Percentiles rank a stretch among this genome's conserved stretches.
phyloP scores from a whole-genome alignment of 1,140 invertebrate species.

The Lucilia sericata region DNA sequence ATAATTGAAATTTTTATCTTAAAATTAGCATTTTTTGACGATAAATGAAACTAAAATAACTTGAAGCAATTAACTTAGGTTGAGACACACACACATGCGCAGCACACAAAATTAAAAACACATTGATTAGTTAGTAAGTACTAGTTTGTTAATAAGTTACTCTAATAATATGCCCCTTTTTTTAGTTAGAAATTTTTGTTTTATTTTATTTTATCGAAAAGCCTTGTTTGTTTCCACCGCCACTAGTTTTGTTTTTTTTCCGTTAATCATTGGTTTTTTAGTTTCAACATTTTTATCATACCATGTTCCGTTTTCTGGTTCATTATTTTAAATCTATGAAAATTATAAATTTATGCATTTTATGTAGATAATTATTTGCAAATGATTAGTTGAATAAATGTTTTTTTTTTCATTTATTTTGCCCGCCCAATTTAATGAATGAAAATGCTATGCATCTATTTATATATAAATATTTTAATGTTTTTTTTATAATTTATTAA shows the following conservation, averaged over 20 bases:
- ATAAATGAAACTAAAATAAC: neutral
- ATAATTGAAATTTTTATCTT: neutral
- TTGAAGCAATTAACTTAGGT: neutral
- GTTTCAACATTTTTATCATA: neutral
- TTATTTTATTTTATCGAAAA: neutral
- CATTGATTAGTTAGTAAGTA: no score
- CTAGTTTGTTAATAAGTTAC: neutral
- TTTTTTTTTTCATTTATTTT: neutral
- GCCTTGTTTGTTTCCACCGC: neutral
- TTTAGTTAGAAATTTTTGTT: no score
- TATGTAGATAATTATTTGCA: neutral
- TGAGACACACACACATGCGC: neutral
- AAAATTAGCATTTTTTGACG: neutral
- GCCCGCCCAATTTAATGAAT: neutral
- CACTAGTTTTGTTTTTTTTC: neutral
- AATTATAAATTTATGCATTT: neutral
- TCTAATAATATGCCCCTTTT: neutral
- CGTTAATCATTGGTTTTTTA: neutral
- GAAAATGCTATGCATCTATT: constrained; percentile 18
- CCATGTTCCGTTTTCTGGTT: neutral
- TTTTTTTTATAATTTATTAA: neutral
- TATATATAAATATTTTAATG: neutral
- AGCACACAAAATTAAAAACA: neutral
- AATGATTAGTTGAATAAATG: neutral
- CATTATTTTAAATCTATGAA: neutral